Evolutionary conservation across 2,888 invertebrate genomes (phyloP), one percentile per base, ranked within the genome.

Genomic region (Erebia ligea): DNA sequence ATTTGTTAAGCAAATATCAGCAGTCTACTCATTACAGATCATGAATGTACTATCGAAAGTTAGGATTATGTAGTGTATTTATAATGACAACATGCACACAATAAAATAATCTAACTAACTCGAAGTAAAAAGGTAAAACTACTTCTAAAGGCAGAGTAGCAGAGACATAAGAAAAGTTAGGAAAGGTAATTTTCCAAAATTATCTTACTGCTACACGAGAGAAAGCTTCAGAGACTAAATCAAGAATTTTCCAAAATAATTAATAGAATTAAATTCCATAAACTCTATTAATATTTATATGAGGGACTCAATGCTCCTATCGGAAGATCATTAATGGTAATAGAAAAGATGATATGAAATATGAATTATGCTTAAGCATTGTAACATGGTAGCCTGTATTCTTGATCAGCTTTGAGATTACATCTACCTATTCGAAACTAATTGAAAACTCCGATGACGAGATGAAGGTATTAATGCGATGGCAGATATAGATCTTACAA

Each of bases 401-500:
- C 52, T 71, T 56, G 67, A 68, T 71, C 63, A 56, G 63, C 19
- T 54, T 63, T 25, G 45, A 69, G 67, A 67, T 69, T 72, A 64
- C 58, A 70, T 64, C 67, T 59, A 56, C 67, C 34, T 67, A 67
- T 70, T 64, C 52, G 48, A 73, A 70, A 68, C 65, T 73, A 65
- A 73, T 68, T 70, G 64, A 70, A 70, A 68, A 70, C 65, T 65
- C 42, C 48, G 50, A 69, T 68, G 65, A 67, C 50, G 63, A 68
- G 68, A 70, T 70, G 62, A 66, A 73, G 56, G 63, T 70, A 66
- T 71, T 65, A 68, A 70, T 66, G 61, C 52, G 70, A 66, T 70
- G 70, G 66, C 56, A 70, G 65, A 69, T 65, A 34, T 62, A 62
- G 59, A 66, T 68, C 57, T 69, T 40, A 72, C 68, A 66, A 72